phyloP scores from a whole-genome alignment of 2,113 vertebrate genomes.

The Rattus norvegicus region DNA sequence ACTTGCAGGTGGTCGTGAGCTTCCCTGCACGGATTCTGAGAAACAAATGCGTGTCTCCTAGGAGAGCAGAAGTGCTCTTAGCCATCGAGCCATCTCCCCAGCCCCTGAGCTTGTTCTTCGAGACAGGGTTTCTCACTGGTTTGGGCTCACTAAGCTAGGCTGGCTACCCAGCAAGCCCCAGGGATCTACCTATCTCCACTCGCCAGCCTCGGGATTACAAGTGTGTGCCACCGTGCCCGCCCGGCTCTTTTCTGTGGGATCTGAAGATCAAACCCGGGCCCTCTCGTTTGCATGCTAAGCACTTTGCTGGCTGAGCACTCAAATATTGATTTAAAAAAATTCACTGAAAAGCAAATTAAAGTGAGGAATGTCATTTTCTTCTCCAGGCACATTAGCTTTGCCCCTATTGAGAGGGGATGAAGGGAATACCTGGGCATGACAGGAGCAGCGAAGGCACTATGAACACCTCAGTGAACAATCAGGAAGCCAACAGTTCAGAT shows the following conservation, averaged over 20 bases:
- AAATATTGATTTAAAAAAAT: constrained; percentile 63
- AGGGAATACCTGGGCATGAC: not conserved
- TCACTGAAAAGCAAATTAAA: constrained; percentile 60
- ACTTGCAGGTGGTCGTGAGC: not conserved
- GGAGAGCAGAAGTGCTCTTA: not conserved
- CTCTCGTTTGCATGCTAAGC: not conserved
- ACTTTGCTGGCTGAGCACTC: not conserved
- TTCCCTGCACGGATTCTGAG: not conserved
- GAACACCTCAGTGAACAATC: not conserved
- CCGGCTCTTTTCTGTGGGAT: not conserved
- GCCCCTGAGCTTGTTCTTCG: not conserved
- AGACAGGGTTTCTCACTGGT: not conserved
- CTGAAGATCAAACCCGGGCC: not conserved
- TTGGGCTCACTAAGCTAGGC: not conserved
- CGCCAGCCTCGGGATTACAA: not conserved
- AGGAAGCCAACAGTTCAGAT: not conserved
- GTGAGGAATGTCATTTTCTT: constrained; percentile 23
- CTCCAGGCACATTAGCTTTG: constrained; percentile 36
- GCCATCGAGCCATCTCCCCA: not conserved
- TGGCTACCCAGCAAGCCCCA: no score
- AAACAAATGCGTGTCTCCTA: not conserved
- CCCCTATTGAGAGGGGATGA: not conserved
- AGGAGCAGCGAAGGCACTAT: no score
- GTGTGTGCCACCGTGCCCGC: not conserved
- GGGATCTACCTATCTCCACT: not conserved